Base-by-base conservation (phyloP, 2,113 vertebrate genomes). In the Neoarius graeffei region DNA sequence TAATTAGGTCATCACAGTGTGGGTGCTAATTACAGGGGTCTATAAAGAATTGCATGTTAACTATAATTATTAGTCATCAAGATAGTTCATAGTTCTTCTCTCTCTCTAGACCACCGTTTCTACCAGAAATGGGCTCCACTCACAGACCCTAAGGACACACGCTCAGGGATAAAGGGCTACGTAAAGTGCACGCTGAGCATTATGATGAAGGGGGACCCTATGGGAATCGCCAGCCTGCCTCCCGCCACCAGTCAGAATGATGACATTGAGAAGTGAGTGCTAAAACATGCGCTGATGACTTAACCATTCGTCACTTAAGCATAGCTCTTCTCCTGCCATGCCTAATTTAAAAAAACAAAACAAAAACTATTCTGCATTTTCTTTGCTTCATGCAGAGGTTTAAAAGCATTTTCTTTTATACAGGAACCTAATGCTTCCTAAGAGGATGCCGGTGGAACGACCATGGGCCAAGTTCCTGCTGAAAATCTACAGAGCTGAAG, bases 71-170 rank as follows among this genome's bases (percentile, higher is more conserved):
- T 81, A 79, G 35, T 30, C 52, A 56, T 30, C 74, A 66, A 83
- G 64, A 86, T 30, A 84, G 62, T 67, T 30, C 56, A 48, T 14
- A 54, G 15, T 62, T 86, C 66, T 91, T 42, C 15, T 81, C 79
- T 59, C 54, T 81, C n/a, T 59, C n/a, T 92, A 99, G 97, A 98
- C 88, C 96, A 98, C 90, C 94, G 96, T 17, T 99, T 99, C 93
- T 97, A 97, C 91, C 97, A 98, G 91, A 99, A 98, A 88, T 99
- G 98, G 98, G 98, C 97, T 66, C 96, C 97, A 6, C 95, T 99
- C 87, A 97, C 96, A 1, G 98, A 99, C 89, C 96, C 98, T 0
- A 94, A 77, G 0, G 98, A 99, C 91, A 99, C 97, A 8, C 93
- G 92, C 66, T 95, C 97, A 0, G 97, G 98, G 0, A 92, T 97